Conservation (phyloP, 2,797 vertebrate species). For the Potorous gilbertii region DNA sequence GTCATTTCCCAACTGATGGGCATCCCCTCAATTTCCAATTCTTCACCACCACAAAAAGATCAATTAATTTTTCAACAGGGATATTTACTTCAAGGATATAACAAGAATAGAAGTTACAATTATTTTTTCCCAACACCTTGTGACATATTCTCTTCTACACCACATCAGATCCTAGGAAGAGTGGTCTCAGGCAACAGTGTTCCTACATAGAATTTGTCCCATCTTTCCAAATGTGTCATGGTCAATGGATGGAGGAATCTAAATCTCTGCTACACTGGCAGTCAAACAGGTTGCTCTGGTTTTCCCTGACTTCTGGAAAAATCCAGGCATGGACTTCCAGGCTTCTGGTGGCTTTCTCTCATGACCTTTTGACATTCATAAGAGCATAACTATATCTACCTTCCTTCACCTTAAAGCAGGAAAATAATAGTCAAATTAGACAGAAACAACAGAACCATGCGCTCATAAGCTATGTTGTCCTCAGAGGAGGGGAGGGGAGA, state of each 20-base stretch:
- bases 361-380: background rate
- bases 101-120: background rate
- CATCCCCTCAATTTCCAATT: no score
- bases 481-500: background rate
- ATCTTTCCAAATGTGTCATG: background rate
- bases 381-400: background rate
- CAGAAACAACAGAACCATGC: background rate
- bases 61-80: background rate
- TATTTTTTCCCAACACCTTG: background rate
- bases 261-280: background rate
- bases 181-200: background rate
- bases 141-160: background rate
- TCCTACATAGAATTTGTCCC: background rate
- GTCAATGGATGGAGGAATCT: background rate
- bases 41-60: background rate
- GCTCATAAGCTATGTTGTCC: background rate
- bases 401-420: background rate
- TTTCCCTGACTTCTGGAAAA: background rate
- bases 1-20: no score
- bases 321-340: background rate
- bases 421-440: background rate
- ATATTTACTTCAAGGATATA: background rate
- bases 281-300: background rate
- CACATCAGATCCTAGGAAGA: background rate
- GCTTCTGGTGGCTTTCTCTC: background rate